Conservation (phyloP, 1,140 invertebrate genomes). For the Drosophila insularis region DNA sequence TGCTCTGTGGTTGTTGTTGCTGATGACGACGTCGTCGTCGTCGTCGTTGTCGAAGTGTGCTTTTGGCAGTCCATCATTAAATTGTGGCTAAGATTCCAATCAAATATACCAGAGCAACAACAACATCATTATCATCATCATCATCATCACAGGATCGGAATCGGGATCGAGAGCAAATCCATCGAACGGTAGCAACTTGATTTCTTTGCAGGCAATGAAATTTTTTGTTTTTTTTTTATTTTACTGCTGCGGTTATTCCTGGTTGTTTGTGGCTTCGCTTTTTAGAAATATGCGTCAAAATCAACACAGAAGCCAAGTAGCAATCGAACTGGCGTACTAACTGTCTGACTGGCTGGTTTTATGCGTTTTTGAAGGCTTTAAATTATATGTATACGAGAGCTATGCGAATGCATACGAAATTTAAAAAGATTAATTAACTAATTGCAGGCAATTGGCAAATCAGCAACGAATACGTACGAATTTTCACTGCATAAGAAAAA, state of each 20-base stretch:
- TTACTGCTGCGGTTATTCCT: slow-evolving; percentile 11
- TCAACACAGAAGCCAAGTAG: slow-evolving; percentile 60
- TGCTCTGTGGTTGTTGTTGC: slow-evolving; percentile 21
- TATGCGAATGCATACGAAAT: slow-evolving; percentile 21
- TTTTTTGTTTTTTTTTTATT: no score
- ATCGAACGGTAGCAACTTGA: slow-evolving; percentile 42
- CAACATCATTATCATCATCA: background rate
- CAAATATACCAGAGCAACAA: slow-evolving; percentile 55
- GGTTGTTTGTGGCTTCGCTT: slow-evolving; percentile 25
- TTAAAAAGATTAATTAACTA: slow-evolving; percentile 44
- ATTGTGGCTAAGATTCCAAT: slow-evolving; percentile 80
- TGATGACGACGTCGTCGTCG: slow-evolving; percentile 40
- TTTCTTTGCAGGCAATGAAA: slow-evolving; percentile 51
- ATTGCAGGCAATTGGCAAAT: slow-evolving; percentile 50
- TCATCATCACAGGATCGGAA: background rate
- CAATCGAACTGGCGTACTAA: slow-evolving; percentile 14
- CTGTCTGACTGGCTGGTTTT: slow-evolving; percentile 21
- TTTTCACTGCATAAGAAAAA: background rate
- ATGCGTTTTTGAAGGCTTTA: slow-evolving; percentile 52
- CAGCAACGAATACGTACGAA: slow-evolving; percentile 25
- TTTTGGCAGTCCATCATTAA: slow-evolving; percentile 81
- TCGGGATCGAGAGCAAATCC: slow-evolving; percentile 10
- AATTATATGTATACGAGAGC: slow-evolving; percentile 46
- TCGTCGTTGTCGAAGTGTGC: slow-evolving; percentile 67
- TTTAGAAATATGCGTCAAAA: slow-evolving; percentile 60